Conservation (phyloP, 1,140 invertebrate genomes). For the Archivesica marissinica region DNA sequence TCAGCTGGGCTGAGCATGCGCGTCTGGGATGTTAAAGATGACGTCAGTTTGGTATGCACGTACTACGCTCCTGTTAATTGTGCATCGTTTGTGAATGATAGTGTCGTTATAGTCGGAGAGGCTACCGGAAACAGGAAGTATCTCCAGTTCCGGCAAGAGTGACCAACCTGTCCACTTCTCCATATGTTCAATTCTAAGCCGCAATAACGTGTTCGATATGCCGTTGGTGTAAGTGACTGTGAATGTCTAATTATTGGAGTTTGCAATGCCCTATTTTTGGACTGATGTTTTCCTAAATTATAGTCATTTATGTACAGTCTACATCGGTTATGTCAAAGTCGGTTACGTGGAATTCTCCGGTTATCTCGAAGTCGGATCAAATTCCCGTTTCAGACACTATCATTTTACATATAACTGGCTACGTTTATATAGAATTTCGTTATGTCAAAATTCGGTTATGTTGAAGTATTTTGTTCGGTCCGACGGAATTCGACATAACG, state of each 20-base stretch:
- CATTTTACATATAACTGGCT: no score
- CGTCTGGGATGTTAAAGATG: slow-evolving; percentile 50
- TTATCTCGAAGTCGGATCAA: no score
- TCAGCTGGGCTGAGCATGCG: slow-evolving; percentile 48
- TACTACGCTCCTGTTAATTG: slow-evolving; percentile 53
- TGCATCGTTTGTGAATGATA: slow-evolving; percentile 33
- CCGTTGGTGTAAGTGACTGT: neutral
- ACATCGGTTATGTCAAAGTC: no score
- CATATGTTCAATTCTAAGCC: neutral
- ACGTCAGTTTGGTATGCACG: neutral
- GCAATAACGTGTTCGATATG: neutral
- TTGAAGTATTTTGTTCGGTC: no score
- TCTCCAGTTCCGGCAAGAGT: slow-evolving; percentile 25
- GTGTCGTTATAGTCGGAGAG: slow-evolving; percentile 27
- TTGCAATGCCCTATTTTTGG: no score
- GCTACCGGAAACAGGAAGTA: slow-evolving; percentile 37
- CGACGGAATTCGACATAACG: no score
- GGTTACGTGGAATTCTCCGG: no score
- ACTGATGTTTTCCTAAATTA: no score
- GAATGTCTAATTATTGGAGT: neutral
- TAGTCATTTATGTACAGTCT: no score
- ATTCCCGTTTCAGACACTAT: no score
- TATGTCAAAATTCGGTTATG: no score
- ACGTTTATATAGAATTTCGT: no score
- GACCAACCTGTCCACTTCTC: neutral